These are phyloP conservation scores for Gallinago media DNA, from an alignment of 2,113 vertebrate genomes.

Conservation along the genomic window DNA sequence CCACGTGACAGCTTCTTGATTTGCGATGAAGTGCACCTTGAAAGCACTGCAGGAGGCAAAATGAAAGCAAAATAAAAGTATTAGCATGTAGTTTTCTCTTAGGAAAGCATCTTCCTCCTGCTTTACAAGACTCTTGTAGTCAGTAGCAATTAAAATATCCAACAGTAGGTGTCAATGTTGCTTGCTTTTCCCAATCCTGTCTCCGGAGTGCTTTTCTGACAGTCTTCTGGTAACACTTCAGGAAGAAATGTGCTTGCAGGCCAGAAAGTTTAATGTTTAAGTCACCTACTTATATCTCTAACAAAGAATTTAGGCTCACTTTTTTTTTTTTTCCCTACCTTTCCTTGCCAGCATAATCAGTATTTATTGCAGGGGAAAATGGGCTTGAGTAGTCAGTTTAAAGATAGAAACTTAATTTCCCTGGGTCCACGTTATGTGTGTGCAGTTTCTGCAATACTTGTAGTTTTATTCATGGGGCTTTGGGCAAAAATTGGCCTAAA, in stretches of 20 bases:
- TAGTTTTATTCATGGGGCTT: not conserved
- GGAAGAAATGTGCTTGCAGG: not conserved
- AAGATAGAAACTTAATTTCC: not conserved
- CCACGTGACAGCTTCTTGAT: not conserved
- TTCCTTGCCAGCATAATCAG: not conserved
- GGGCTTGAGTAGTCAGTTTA: not conserved
- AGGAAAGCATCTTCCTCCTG: not conserved
- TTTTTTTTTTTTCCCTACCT: not conserved
- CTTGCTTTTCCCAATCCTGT: not conserved
- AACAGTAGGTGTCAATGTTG: conserved; percentile 49
- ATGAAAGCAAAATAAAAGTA: not conserved
- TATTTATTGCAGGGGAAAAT: not conserved
- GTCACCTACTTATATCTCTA: not conserved
- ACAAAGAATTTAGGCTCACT: not conserved
- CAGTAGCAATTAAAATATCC: not conserved
- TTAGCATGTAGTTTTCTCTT: not conserved
- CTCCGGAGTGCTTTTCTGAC: not conserved
- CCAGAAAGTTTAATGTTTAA: not conserved
- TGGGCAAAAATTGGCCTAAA: not conserved
- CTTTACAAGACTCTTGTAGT: not conserved
- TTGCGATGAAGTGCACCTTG: not conserved
- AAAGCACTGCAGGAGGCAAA: not conserved
- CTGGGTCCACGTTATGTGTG: not conserved
- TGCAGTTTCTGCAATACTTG: not conserved
- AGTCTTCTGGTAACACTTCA: too few relatives aligned